Percentiles rank a stretch among this genome's conserved stretches.
These are phyloP conservation scores for Ceratotherium simum DNA, from an alignment of 2,113 vertebrate genomes.

Conservation along the genomic window DNA sequence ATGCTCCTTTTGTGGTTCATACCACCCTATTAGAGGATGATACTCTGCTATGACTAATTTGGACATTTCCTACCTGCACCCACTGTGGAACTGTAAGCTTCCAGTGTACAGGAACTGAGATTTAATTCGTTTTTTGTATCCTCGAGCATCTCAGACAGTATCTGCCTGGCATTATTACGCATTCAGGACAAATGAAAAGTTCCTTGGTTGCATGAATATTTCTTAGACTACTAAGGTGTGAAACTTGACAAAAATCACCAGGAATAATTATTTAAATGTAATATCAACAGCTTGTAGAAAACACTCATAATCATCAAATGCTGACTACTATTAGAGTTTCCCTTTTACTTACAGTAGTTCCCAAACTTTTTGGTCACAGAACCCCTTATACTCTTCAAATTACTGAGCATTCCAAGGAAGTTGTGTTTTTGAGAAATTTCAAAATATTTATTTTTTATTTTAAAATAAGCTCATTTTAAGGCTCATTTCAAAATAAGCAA, in stretches of 20 bases:
- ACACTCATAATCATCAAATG: background rate
- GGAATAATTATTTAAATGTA: background rate
- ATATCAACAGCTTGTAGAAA: background rate
- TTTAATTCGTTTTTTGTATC: background rate
- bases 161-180: background rate
- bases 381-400: background rate
- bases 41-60: background rate
- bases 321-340: background rate
- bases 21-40: background rate
- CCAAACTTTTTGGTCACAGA: background rate
- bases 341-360: background rate
- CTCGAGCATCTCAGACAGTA: background rate
- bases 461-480: background rate
- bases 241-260: conserved; percentile 25
- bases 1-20: background rate
- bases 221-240: background rate
- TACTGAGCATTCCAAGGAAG: background rate
- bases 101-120: background rate
- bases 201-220: background rate
- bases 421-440: background rate
- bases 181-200: background rate
- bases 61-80: background rate
- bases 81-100: background rate
- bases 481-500: background rate
- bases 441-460: conserved; percentile 30